phyloP scores from a whole-genome alignment of 2,797 vertebrate genomes.

The Chelon labrosus region DNA sequence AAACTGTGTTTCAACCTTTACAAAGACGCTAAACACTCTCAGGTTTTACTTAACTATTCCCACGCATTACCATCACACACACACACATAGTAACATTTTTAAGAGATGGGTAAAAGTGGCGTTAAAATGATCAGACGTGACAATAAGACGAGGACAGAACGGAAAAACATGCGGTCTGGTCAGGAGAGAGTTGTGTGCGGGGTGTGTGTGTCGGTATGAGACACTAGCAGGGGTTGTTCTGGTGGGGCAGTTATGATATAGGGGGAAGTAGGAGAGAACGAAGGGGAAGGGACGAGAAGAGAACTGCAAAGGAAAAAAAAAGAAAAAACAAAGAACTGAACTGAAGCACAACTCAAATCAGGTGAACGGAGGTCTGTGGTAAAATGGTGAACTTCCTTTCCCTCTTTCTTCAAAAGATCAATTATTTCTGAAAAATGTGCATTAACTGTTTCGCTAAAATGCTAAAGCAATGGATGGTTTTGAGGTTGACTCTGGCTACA shows the following conservation, averaged over 20 bases:
- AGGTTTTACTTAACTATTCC: neutral
- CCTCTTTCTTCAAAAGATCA: too few relatives aligned
- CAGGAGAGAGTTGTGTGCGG: constrained; percentile 29
- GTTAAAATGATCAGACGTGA: constrained; percentile 44
- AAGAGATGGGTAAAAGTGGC: constrained; percentile 50
- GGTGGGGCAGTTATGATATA: constrained; percentile 28
- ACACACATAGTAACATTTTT: constrained; percentile 20
- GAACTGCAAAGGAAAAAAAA: constrained; percentile 20
- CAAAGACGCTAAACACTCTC: neutral
- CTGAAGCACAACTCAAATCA: constrained; percentile 47
- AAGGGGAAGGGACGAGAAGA: constrained; percentile 19
- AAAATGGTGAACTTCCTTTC: neutral
- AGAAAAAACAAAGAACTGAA: constrained; percentile 40
- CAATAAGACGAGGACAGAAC: constrained; percentile 47
- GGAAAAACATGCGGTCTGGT: constrained; percentile 49
- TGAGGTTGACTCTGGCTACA: neutral
- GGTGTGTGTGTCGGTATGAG: constrained; percentile 15
- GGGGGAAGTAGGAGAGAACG: constrained; percentile 22
- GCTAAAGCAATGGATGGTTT: neutral
- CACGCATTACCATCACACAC: neutral
- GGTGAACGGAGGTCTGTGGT: constrained; percentile 22
- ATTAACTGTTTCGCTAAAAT: constrained; percentile 8
- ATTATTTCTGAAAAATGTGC: too few relatives aligned
- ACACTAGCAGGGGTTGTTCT: constrained; percentile 19
- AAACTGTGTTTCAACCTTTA: neutral